Base-by-base conservation (phyloP, 2,113 vertebrate genomes). In the Coreoperca whiteheadi region DNA sequence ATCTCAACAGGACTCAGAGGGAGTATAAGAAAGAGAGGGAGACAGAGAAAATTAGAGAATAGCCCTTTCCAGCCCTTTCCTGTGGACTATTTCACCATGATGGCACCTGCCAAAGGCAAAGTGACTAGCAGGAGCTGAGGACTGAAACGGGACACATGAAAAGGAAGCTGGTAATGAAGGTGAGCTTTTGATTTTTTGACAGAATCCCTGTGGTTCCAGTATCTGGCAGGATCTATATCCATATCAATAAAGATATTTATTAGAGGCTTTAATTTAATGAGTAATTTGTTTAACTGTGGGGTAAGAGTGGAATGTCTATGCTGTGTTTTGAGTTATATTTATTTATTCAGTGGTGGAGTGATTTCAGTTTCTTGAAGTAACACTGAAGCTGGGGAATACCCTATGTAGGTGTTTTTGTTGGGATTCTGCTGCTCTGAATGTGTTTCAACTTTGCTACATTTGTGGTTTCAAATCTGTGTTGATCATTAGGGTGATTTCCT, bases 31-130 rank as follows among this genome's bases (percentile, higher is more conserved):
- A 6, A 57, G 25, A 85, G 34, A 80, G 59, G 80, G 25, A 41
- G 20, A 32, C n/a, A 34, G 30, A 61, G 14, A 63, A 23, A 53
- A 77, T 48, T 48, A 61, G 65, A 88, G 60, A 70, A 60, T 10
- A 82, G 69, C 79, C 71, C 69, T 82, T 73, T 83, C 57, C 75
- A 72, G 75, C 81, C 30, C 50, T 77, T 88, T 86, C 68, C 83
- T 85, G 57, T 92, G 93, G 92, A 93, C 89, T 91, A 92, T 87
- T 69, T 84, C 77, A 81, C 82, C 87, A 83, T 83, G 92, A 90
- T 89, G 92, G 86, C 92, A 93, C 93, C 93, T 93, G 93, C 91
- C 78, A 70, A 74, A 46, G 73, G 81, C 76, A 74, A 74, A 71
- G 87, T 63, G 86, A 79, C 76, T 74, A 65, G 69, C 78, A 88